phyloP scores from a whole-genome alignment of 1,140 invertebrate species.

The Nasonia vitripennis region DNA sequence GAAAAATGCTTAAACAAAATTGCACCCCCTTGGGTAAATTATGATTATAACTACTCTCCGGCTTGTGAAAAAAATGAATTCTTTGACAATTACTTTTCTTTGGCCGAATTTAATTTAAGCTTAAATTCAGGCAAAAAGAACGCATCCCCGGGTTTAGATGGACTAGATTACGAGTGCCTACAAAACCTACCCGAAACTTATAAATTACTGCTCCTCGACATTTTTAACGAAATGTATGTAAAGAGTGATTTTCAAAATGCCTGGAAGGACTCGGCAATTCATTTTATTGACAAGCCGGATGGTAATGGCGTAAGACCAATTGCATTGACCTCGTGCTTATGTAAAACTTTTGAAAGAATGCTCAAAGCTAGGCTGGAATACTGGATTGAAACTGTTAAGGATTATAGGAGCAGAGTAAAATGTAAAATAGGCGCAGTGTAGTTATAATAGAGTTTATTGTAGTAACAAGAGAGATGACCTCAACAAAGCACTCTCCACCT shows the following conservation, averaged over 20 bases:
- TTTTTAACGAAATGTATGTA: constrained; percentile 27
- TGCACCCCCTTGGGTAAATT: neutral
- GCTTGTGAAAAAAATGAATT: constrained; percentile 7
- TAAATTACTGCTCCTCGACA: constrained; percentile 12
- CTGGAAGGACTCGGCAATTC: constrained; percentile 37
- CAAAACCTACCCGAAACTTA: constrained; percentile 14
- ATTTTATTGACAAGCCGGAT: constrained; percentile 45
- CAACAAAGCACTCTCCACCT: no score
- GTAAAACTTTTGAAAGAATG: constrained; percentile 52
- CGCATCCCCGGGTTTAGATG: constrained; percentile 41
- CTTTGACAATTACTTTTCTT: neutral
- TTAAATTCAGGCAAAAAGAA: neutral
- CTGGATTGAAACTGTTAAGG: constrained; percentile 46
- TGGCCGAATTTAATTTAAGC: neutral
- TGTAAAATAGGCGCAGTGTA: no score
- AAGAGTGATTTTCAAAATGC: constrained; percentile 6
- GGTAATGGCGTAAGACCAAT: constrained; percentile 43
- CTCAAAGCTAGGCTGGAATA: constrained; percentile 48
- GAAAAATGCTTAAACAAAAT: neutral
- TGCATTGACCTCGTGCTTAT: constrained; percentile 39
- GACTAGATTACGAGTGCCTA: constrained; percentile 1
- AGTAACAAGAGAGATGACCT: no score
- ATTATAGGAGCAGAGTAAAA: no score
- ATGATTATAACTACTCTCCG: neutral
- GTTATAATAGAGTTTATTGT: no score